Conservation (phyloP, 2,113 vertebrate genomes). For the Isurus oxyrinchus region DNA sequence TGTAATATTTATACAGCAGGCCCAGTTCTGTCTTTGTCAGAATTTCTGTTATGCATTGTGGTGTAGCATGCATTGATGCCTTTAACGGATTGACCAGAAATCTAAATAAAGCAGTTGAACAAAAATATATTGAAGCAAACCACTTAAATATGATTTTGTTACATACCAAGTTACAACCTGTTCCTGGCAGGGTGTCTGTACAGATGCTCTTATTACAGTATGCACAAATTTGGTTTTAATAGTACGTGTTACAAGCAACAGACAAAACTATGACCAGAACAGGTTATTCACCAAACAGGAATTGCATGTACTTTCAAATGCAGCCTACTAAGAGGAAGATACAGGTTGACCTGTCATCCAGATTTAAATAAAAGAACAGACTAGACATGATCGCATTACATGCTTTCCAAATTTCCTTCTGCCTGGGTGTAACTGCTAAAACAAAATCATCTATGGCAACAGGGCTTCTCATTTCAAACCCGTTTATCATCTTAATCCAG, state of each 20-base stretch:
- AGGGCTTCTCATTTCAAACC: background rate
- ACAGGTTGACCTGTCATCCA: too few species aligned
- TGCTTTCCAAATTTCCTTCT: background rate
- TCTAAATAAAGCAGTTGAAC: background rate
- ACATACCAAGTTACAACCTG: background rate
- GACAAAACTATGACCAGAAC: background rate
- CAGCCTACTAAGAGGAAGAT: background rate
- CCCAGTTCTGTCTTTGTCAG: background rate
- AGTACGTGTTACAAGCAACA: background rate
- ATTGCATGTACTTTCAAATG: background rate
- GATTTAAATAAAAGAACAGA: background rate
- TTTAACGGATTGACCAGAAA: background rate
- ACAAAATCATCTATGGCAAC: background rate
- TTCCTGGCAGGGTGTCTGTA: background rate
- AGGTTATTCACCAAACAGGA: background rate
- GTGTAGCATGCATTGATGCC: background rate
- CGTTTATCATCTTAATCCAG: background rate
- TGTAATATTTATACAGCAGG: too few species aligned
- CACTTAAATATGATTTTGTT: background rate
- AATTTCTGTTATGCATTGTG: background rate
- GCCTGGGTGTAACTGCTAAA: background rate
- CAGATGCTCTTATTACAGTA: background rate
- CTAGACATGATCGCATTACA: background rate
- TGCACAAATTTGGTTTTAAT: background rate
- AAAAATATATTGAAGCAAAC: background rate